Conservation (phyloP, 2,888 invertebrate genomes). For the Periphyllus acericola region DNA sequence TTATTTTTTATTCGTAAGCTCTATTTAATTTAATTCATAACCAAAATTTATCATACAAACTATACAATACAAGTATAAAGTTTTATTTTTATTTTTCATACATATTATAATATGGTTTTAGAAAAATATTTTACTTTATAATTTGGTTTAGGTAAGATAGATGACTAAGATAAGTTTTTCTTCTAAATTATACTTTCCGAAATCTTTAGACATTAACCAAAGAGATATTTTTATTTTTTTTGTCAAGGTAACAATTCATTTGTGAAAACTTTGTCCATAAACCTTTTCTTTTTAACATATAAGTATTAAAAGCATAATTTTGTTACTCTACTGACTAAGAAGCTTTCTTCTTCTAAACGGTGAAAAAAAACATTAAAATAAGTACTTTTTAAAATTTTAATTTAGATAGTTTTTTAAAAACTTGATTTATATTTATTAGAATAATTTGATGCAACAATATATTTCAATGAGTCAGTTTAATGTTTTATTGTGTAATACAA, state of each 20-base stretch:
- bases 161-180: conserved; percentile 28
- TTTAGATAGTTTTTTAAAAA: neutral
- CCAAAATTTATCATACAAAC: too few relatives aligned
- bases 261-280: conserved; percentile 51
- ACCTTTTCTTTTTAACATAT: conserved; percentile 33
- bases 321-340: neutral
- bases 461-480: neutral
- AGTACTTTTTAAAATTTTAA: neutral
- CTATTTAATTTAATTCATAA: too few relatives aligned
- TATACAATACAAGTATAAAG: too few relatives aligned
- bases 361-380: neutral
- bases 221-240: conserved; percentile 27
- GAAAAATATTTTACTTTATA: conserved; percentile 36
- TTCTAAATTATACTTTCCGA: conserved; percentile 49
- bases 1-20: too few relatives aligned
- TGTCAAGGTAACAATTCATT: conserved; percentile 44
- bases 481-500: neutral
- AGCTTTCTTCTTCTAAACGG: neutral
- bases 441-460: neutral
- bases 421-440: neutral
- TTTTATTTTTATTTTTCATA: too few relatives aligned
- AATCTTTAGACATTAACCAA: conserved; percentile 40
- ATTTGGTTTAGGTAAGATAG: neutral
- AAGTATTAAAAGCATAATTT: conserved; percentile 25
- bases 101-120: neutral